These are phyloP conservation scores for Apteryx mantelli DNA, from an alignment of 2,113 vertebrate species.

Conservation along the genomic window DNA sequence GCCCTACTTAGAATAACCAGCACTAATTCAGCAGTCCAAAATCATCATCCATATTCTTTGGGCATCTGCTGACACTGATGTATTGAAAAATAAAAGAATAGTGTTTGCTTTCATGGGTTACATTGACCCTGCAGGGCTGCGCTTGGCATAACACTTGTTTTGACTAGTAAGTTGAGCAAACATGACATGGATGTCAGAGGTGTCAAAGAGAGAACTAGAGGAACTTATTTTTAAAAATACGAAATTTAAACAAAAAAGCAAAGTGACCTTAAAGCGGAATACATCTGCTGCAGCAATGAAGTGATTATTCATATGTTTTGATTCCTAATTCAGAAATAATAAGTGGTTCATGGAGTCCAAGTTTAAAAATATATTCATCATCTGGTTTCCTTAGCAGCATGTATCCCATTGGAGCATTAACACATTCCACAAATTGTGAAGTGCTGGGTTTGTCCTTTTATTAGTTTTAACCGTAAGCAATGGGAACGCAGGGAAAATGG, in stretches of 20 bases:
- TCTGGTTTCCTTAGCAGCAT: constrained; percentile 51
- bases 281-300: constrained; percentile 55
- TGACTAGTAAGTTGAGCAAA: neutral
- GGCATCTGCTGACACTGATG: neutral
- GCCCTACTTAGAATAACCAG: neutral
- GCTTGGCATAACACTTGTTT: neutral
- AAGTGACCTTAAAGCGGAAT: constrained; percentile 49
- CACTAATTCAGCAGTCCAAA: neutral
- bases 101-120: neutral
- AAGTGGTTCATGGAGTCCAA: constrained; percentile 73
- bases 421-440: accelerated
- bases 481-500: neutral
- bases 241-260: neutral
- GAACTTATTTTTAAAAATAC: neutral
- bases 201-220: neutral
- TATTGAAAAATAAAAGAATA: neutral
- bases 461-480: neutral
- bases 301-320: constrained; percentile 71
- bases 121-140: neutral
- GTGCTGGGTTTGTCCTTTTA: neutral
- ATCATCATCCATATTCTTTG: neutral
- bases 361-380: constrained; percentile 78
- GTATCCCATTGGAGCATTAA: neutral
- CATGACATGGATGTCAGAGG: neutral
- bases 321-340: constrained; percentile 80